Evolutionary conservation across 2,888 invertebrate species (phyloP), one percentile per base, ranked within the genome.

Genomic region (Thereva nobilitata): DNA sequence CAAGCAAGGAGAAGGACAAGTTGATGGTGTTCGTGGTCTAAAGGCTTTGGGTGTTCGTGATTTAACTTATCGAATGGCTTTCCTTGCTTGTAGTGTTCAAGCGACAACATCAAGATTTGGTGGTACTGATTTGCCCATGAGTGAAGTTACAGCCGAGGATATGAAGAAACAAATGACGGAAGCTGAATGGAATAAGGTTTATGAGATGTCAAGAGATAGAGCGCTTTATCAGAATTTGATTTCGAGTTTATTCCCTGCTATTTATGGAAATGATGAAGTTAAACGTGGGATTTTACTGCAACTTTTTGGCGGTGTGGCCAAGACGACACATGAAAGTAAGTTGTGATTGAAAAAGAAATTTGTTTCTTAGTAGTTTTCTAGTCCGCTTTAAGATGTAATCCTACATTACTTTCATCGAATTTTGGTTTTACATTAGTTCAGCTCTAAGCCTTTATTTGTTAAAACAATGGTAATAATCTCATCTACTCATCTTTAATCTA

Each of bases 261-360:
- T 99, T 72, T 96, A 97, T 76, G 99, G 97, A 0, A 96, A 93
- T 79, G 97, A 95, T 73, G 97, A 98, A 79, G 93, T 99, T 0
- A 99, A 99, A 79, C 82, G 88, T 63, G 94, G 92, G 1, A 89
- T 98, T 64, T 83, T 97, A 7, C 83, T 99, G 44, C 97, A 98
- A 93, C 78, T 99, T 73, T 97, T 99, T 79, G 95, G 99, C 4
- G 99, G 99, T 0, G 97, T 99, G 0, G 89, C 92, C 0, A 99
- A 99, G 82, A 91, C 88, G 34, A 97, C 98, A 0, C 82, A 87
- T 41, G 97, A 98, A 83, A 89, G 86, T 84, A 72, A 76, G 75
- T 74, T 5, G 9, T 12, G 5, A 2, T n/a, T n/a, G n/a, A n/a
- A n/a, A n/a, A n/a, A n/a, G n/a, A n/a, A n/a, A n/a, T 23, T 42